Evolutionary conservation across 2,113 vertebrate genomes (phyloP), one percentile per base, ranked within the genome.

Genomic region (Coturnix japonica): DNA sequence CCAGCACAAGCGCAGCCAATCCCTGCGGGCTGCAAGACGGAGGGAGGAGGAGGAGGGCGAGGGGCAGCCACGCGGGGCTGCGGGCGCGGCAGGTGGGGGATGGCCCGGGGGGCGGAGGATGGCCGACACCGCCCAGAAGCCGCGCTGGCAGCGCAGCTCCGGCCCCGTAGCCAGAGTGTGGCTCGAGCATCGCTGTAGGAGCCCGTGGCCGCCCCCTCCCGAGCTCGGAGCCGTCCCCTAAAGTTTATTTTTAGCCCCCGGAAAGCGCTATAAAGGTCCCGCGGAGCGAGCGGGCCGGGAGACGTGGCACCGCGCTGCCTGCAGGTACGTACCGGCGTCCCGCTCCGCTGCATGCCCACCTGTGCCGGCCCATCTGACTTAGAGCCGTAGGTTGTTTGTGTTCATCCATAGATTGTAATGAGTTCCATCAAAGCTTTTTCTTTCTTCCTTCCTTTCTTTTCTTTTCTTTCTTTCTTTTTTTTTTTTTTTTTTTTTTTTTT

Each of bases 181-280:
- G 3, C 1, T 18, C 82, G 78, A 43, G 25, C 71, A 75, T n/a
- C 70, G 37, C 21, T 25, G 35, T 15, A 7, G 20, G 26, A 76
- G 49, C 49, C 78, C 37, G 26, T 43, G 46, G 91, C 67, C 30
- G 37, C 31, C 79, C 39, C 85, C 79, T n/a, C n/a, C 4, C 1
- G 28, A 3, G 63, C 78, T 21, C 22, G 13, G 43, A 44, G 46
- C 70, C 94, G 91, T 79, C 60, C 87, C 71, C 59, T 44, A 79
- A 92, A 91, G 74, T 93, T 94, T 44, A 49, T 75, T 86, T 89
- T 46, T 67, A 81, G 87, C 77, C 65, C 77, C 60, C 25, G 70
- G 23, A 67, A 70, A 60, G 71, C 46, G 33, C 22, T 56, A 18
- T n/a, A 41, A 87, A 76, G 18, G 87, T 85, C 85, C 91, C 63